phyloP scores from a whole-genome alignment of 2,888 invertebrate species.

The Reticulitermes lucifugus region DNA sequence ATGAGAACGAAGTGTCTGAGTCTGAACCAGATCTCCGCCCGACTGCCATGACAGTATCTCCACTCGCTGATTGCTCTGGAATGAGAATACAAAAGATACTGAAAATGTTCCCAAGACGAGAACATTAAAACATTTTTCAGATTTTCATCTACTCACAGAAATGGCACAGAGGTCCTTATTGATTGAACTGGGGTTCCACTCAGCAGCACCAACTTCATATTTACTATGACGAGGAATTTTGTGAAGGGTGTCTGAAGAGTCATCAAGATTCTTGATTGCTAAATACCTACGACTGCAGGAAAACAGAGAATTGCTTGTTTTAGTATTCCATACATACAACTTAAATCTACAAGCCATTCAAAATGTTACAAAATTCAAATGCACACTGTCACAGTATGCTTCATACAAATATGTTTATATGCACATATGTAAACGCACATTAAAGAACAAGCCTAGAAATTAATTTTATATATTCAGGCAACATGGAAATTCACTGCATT shows the following conservation, averaged over 20 bases:
- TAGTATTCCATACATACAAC: no score
- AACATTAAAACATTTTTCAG: background rate
- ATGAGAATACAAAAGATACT: constrained; percentile 55
- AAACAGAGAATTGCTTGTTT: constrained; percentile 44
- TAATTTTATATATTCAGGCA: no score
- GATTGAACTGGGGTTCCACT: constrained; percentile 88
- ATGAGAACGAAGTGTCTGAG: constrained; percentile 81
- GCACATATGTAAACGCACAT: no score
- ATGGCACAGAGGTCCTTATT: constrained; percentile 87
- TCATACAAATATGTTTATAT: no score
- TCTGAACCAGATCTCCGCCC: constrained; percentile 77
- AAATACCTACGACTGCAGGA: constrained; percentile 76
- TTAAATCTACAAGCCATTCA: no score
- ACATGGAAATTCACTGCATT: no score
- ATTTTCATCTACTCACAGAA: constrained; percentile 72
- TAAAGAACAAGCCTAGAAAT: no score
- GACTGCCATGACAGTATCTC: constrained; percentile 85
- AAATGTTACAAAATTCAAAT: no score
- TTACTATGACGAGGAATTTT: constrained; percentile 90
- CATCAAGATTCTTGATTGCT: constrained; percentile 82
- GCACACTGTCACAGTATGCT: no score
- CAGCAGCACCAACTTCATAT: constrained; percentile 92
- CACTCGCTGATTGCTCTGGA: constrained; percentile 86
- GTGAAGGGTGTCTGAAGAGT: constrained; percentile 74
- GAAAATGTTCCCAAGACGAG: background rate